Evolutionary conservation across 2,113 vertebrate species (phyloP).

Genomic region (Bubo blakistoni): DNA sequence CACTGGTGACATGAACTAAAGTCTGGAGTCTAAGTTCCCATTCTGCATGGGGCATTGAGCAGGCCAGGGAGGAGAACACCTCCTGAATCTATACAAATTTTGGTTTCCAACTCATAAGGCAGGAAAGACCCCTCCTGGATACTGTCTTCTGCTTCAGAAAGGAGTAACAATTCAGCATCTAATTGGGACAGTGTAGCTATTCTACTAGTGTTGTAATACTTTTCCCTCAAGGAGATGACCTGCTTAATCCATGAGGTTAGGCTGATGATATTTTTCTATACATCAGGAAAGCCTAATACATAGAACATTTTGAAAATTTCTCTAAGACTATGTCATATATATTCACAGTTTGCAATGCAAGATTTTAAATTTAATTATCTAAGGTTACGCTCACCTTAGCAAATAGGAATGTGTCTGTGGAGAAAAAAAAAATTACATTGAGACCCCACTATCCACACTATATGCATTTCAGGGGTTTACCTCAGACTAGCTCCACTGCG

Average conservation of each 20-base stretch:
- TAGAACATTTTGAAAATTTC: neutral
- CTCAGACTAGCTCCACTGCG: neutral
- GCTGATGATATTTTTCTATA: conserved; percentile 4
- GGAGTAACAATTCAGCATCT: neutral
- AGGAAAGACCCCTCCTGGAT: neutral
- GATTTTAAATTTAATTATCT: neutral
- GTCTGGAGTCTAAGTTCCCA: neutral
- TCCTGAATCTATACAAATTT: neutral
- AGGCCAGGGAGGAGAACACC: neutral
- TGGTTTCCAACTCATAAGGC: neutral
- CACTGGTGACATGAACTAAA: neutral
- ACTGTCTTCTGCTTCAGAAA: neutral
- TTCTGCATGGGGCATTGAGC: neutral
- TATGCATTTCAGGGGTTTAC: neutral
- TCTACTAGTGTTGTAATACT: conserved; percentile 32
- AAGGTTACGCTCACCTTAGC: neutral
- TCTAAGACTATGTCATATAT: neutral
- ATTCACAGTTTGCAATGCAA: neutral
- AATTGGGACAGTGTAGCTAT: neutral
- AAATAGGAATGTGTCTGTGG: neutral
- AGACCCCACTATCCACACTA: neutral
- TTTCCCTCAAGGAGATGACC: neutral
- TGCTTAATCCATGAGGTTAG: conserved; percentile 34
- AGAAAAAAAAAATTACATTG: neutral
- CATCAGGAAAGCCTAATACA: conserved; percentile 14